phyloP scores from a whole-genome alignment of 1,140 invertebrate species.

The Tribolium castaneum region DNA sequence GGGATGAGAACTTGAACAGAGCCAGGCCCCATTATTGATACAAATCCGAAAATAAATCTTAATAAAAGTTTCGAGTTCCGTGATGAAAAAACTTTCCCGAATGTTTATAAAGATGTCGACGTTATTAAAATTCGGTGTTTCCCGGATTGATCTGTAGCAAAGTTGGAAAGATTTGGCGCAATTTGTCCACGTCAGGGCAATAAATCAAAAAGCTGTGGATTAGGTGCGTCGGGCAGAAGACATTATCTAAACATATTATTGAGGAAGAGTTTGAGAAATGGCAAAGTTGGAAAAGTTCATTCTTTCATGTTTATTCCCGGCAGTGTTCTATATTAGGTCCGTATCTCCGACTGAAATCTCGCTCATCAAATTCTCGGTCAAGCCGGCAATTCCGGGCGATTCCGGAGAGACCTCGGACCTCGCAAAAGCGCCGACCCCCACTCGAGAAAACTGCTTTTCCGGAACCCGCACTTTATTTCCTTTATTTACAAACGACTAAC shows the following conservation, averaged over 20 bases:
- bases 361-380: constrained; percentile 49
- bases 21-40: too few relatives aligned
- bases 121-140: neutral
- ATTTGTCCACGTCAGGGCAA: constrained; percentile 14
- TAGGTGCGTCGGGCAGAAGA: constrained; percentile 6
- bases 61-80: neutral
- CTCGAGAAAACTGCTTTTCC: constrained; percentile 33
- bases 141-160: neutral
- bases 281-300: constrained; percentile 35
- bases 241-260: constrained; percentile 36
- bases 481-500: constrained; percentile 37
- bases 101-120: neutral
- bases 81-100: neutral
- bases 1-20: neutral
- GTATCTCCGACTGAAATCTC: constrained; percentile 46
- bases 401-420: constrained; percentile 37
- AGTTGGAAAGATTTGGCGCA: constrained; percentile 1
- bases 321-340: constrained; percentile 43
- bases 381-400: constrained; percentile 43
- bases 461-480: constrained; percentile 24
- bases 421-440: neutral
- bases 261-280: constrained; percentile 17
- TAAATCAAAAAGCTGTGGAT: constrained; percentile 12
- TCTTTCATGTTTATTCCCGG: constrained; percentile 46
- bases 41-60: too few relatives aligned